Evolutionary conservation across 2,888 invertebrate species (phyloP), one percentile per base, ranked within the genome.

Genomic region (Netelia virgata): DNA sequence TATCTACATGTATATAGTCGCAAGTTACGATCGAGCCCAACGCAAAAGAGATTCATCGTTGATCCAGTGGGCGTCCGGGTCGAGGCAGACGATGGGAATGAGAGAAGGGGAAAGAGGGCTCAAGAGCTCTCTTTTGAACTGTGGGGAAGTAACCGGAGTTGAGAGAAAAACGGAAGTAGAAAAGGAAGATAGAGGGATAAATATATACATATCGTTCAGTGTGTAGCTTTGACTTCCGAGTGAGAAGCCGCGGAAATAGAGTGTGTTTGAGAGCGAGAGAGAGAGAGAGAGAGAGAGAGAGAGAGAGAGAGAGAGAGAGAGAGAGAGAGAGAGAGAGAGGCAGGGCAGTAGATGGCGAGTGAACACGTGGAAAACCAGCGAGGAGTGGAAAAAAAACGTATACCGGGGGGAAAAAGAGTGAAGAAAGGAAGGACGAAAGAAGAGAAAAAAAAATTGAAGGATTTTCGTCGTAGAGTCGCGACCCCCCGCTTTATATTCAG

Each of bases 11-110:
- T 47, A 1, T 43, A 43, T 43, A 43, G 43, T 43, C 3, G 2
- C 23, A 28, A 28, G 28, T 14, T 47, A 47, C 47, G 14, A 23
- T 59, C 55, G 66, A 55, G 50, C 63, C 79, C 50, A 59, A 70
- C 64, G 57, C 55, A 66, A 75, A 69, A 59, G 74, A 83, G 79
- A 80, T 80, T 83, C 80, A 83, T 83, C 75, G 83, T 83, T 80
- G 70, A 75, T 83, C 69, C 75, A 64, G 63, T 70, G 68, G 53
- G 77, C 82, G 72, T 68, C 50, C 47, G 73, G 70, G 66, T 57
- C 53, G 59, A 14, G 69, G 61, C 61, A 50, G 53, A 63, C 74
- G 55, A n/a, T 55, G 18, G 55, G 55, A 75, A 75, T 75, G 50
- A 50, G 74, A 64, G 74, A 61, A 61, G 75, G 69, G 77, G 41